Percentiles rank a stretch among this genome's conserved stretches.
These are phyloP conservation scores for Lepas anatifera DNA, from an alignment of 2,888 invertebrate genomes.

Conservation along the genomic window DNA sequence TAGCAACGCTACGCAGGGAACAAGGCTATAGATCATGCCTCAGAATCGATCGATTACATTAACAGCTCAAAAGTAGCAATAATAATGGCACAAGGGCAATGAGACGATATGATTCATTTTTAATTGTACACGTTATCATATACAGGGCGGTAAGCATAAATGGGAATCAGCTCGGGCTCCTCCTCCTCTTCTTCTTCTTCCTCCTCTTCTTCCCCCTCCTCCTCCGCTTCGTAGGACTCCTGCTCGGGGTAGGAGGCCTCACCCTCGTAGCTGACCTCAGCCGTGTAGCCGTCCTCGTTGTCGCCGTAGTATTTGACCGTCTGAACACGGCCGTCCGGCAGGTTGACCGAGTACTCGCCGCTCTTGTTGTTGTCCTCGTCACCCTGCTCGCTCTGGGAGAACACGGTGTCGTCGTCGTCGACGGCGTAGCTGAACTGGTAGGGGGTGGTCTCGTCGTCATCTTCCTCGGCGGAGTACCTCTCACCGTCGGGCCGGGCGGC, in stretches of 20 bases:
- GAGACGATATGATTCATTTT: background rate
- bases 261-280: slow-evolving; percentile 1
- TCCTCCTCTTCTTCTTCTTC: background rate
- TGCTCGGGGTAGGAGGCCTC: slow-evolving; percentile 1
- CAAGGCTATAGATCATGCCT: too few relatives aligned
- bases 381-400: background rate
- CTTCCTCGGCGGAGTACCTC: too few relatives aligned
- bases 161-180: background rate
- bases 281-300: background rate
- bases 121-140: background rate
- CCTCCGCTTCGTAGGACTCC: background rate
- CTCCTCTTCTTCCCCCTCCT: background rate
- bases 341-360: background rate
- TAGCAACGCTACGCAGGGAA: too few relatives aligned
- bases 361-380: background rate
- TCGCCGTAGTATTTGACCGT: background rate
- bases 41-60: background rate
- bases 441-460: too few relatives aligned
- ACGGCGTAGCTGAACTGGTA: too few relatives aligned
- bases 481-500: too few relatives aligned
- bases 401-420: slow-evolving; percentile 4
- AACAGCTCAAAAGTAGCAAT: too few relatives aligned
- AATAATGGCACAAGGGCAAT: too few relatives aligned
- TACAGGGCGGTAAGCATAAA: background rate
- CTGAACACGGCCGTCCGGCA: background rate